Conservation (phyloP, 37 sponge, comb jelly and placozoan species). For the Chondrilla cf. caribensis region DNA sequence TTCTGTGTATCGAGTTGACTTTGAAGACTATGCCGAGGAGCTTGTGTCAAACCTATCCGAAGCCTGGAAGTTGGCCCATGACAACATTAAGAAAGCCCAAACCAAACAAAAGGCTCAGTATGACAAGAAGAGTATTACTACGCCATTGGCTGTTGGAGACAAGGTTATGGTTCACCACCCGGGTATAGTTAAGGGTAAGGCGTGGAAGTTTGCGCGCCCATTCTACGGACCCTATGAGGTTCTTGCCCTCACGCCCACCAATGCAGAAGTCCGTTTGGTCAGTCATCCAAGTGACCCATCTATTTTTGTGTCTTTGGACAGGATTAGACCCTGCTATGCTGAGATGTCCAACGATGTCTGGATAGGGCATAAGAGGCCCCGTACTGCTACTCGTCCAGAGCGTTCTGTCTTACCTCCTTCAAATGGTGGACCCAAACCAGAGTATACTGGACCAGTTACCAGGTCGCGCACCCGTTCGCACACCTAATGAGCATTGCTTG, state of each 20-base stretch:
- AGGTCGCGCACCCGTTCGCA: background rate
- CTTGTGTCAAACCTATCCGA: background rate
- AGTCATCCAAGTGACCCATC: background rate
- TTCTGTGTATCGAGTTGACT: background rate
- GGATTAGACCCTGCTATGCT: background rate
- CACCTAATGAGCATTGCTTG: too few relatives aligned
- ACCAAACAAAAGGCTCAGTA: background rate
- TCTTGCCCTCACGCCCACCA: background rate
- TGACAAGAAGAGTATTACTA: background rate
- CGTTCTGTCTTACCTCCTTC: background rate
- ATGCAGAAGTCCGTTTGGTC: background rate
- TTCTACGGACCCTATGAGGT: background rate
- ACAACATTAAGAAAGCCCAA: background rate
- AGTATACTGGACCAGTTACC: background rate
- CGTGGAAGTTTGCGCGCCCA: slow-evolving; percentile 4
- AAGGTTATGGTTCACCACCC: background rate
- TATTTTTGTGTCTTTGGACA: background rate
- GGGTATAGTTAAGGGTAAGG: background rate
- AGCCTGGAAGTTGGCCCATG: background rate
- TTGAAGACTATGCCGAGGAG: background rate
- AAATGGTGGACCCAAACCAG: background rate
- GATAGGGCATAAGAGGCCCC: background rate
- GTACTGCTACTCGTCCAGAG: background rate
- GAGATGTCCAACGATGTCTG: slow-evolving; percentile 7
- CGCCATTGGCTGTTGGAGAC: background rate